phyloP scores from a whole-genome alignment of 2,888 invertebrate genomes.

The Macrophya alboannulata region DNA sequence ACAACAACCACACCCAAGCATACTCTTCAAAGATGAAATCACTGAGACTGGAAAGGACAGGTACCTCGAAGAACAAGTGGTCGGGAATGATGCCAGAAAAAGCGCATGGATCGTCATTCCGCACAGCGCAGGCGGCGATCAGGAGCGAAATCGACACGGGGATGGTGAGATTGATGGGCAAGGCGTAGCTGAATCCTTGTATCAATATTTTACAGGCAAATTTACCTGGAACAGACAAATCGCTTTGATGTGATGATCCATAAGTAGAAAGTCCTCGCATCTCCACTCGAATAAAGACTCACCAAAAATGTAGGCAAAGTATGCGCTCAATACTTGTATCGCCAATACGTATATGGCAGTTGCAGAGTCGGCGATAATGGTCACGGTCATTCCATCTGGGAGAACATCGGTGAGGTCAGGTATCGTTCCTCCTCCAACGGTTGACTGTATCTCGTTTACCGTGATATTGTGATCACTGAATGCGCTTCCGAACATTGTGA shows the following conservation, averaged over 20 bases:
- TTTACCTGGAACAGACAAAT: slow-evolving; percentile 83
- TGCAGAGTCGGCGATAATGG: slow-evolving; percentile 86
- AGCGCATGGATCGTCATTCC: slow-evolving; percentile 94
- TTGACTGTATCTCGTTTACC: slow-evolving; percentile 85
- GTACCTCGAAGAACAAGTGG: slow-evolving; percentile 96
- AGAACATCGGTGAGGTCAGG: slow-evolving; percentile 90
- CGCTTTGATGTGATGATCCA: neutral
- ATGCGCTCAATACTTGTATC: slow-evolving; percentile 91
- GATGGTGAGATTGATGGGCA: slow-evolving; percentile 96
- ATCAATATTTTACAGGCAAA: slow-evolving; percentile 98
- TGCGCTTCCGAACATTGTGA: slow-evolving; percentile 87
- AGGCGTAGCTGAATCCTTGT: slow-evolving; percentile 98
- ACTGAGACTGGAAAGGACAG: slow-evolving; percentile 90
- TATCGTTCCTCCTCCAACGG: slow-evolving; percentile 77
- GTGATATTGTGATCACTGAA: slow-evolving; percentile 91
- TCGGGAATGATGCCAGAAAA: slow-evolving; percentile 93
- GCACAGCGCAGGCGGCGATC: slow-evolving; percentile 93
- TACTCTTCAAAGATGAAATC: slow-evolving; percentile 93
- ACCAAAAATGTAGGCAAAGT: slow-evolving; percentile 94
- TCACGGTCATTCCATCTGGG: slow-evolving; percentile 88
- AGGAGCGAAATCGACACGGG: slow-evolving; percentile 95
- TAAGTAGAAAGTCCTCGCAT: neutral
- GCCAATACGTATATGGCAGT: slow-evolving; percentile 90
- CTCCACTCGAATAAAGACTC: slow-evolving; percentile 62
- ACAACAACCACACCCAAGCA: slow-evolving; percentile 96